Percentiles rank a stretch among this genome's conserved stretches.
Evolutionary conservation across 2,888 invertebrate species (phyloP).

Genomic region (Melinopterus prodromus): DNA sequence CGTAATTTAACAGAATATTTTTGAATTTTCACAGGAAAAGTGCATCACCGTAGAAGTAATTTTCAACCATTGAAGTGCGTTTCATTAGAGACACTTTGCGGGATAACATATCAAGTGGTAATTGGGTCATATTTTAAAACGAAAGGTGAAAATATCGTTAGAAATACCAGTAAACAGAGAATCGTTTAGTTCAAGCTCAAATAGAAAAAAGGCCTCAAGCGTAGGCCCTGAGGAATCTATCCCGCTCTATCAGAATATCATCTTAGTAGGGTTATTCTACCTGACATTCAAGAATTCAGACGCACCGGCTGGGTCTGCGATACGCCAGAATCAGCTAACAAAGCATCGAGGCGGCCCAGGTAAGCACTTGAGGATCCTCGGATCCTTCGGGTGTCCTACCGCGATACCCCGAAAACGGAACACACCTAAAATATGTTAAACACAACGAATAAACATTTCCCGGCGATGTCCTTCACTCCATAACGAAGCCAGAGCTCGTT

Average conservation of each 20-base stretch:
- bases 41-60: too few species aligned
- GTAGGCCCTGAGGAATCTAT: neutral
- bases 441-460: conserved; percentile 4
- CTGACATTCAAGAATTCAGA: neutral
- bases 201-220: neutral
- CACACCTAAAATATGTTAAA: conserved; percentile 4
- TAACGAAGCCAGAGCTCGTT: neutral
- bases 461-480: neutral
- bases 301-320: neutral
- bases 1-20: too few species aligned
- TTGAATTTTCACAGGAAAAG: too few species aligned
- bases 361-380: neutral
- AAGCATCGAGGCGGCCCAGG: neutral
- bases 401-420: neutral
- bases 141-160: too few species aligned
- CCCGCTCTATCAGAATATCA: neutral
- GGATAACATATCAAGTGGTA: too few species aligned
- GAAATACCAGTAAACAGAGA: too few species aligned
- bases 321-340: neutral
- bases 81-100: too few species aligned
- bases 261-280: neutral
- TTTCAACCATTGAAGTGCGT: too few species aligned
- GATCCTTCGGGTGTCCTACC: neutral
- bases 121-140: too few species aligned
- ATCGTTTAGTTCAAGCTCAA: too few species aligned